These are phyloP conservation scores for Phenganax subtilis DNA, from an alignment of 92 coral and sea anemone species.

Conservation along the genomic window DNA sequence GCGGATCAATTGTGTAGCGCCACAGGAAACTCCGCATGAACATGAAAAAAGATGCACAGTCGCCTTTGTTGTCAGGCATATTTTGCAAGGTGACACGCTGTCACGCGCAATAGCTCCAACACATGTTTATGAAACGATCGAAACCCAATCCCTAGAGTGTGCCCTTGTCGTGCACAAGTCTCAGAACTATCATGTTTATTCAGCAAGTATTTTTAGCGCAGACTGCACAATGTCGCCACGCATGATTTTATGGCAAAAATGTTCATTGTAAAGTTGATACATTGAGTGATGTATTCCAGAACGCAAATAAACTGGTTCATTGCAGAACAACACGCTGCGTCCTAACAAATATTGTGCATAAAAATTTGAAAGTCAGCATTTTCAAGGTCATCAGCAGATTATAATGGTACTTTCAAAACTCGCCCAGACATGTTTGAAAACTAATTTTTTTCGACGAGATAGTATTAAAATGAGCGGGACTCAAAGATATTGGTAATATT, in stretches of 20 bases:
- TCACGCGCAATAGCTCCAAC: conserved; percentile 7
- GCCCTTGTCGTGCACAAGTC: background rate
- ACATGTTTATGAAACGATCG: conserved; percentile 5
- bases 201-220: conserved; percentile 1
- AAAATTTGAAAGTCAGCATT: conserved; percentile 16
- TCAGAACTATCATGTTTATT: conserved; percentile 3
- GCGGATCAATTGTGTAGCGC: conserved; percentile 29
- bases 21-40: conserved; percentile 28
- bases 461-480: background rate
- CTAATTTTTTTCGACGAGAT: background rate
- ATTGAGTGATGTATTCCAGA: conserved; percentile 7
- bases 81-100: conserved; percentile 15
- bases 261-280: background rate
- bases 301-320: conserved; percentile 16
- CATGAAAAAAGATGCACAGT: conserved; percentile 3
- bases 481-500: background rate
- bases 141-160: background rate
- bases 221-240: background rate
- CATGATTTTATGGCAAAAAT: conserved; percentile 3
- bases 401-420: background rate
- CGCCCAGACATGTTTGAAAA: conserved; percentile 20
- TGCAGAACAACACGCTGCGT: background rate
- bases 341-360: background rate
- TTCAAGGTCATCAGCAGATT: background rate
- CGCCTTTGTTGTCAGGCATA: conserved; percentile 26